Conservation (phyloP, 2,113 vertebrate genomes). For the Esox niger region DNA sequence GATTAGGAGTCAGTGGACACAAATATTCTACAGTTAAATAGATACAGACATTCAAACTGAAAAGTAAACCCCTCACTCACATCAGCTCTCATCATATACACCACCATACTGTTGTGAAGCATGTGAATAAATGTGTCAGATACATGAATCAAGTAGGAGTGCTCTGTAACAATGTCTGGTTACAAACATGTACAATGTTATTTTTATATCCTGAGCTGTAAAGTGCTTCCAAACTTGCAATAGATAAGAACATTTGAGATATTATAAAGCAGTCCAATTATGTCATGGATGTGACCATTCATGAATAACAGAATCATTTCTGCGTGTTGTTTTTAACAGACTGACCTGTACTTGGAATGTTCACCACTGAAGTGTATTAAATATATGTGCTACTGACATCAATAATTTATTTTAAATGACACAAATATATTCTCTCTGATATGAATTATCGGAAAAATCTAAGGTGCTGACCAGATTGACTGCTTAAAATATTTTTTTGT, state of each 20-base stretch:
- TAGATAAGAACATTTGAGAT: conserved; percentile 46
- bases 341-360: not conserved
- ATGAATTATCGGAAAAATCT: conserved; percentile 35
- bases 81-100: conserved; percentile 10
- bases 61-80: conserved; percentile 47
- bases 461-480: conserved; percentile 55
- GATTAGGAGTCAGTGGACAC: not conserved
- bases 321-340: conserved; percentile 12
- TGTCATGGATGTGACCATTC: conserved; percentile 23
- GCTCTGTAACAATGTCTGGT: not conserved
- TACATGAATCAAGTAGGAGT: not conserved
- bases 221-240: conserved; percentile 72
- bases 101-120: not conserved
- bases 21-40: conserved; percentile 19
- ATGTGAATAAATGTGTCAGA: not conserved
- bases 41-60: conserved; percentile 51
- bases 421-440: conserved; percentile 59
- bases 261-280: conserved; percentile 29
- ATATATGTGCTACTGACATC: not conserved
- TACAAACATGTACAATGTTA: conserved; percentile 28
- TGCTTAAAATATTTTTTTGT: conserved; percentile 44
- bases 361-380: not conserved
- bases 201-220: conserved; percentile 70
- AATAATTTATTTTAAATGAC: conserved; percentile 32
- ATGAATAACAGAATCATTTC: conserved; percentile 6